Conservation (phyloP, 2,797 vertebrate species). For the Somateria mollissima region DNA sequence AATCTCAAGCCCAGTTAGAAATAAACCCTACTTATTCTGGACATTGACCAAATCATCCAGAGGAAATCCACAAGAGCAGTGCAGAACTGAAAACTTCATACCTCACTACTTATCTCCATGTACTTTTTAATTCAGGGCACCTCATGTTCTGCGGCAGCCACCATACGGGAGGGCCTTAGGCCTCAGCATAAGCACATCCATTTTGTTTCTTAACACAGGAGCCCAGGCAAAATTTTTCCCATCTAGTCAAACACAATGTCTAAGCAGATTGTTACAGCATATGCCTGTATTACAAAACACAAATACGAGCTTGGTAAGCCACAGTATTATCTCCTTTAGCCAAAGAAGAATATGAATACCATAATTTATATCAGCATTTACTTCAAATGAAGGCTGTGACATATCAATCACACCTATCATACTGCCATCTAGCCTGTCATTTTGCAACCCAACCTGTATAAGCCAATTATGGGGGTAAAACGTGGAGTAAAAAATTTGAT, state of each 20-base stretch:
- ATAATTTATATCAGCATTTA: neutral
- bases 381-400: neutral
- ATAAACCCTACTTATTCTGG: neutral
- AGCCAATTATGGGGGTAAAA: neutral
- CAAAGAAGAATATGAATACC: neutral
- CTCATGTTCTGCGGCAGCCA: rapidly evolving
- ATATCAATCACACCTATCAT: neutral
- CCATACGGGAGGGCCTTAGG: neutral
- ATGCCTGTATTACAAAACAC: neutral
- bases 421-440: neutral
- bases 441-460: neutral
- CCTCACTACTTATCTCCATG: neutral
- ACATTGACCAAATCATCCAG: neutral
- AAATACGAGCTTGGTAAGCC: neutral
- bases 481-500: neutral
- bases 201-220: neutral
- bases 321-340: neutral
- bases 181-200: neutral
- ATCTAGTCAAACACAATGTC: neutral
- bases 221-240: neutral
- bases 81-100: neutral
- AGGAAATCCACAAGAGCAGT: neutral
- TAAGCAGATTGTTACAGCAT: neutral
- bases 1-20: neutral
- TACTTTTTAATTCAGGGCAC: neutral